Evolutionary conservation across 2,797 vertebrate genomes (phyloP), one percentile per base, ranked within the genome.

Genomic region (Rhinophrynus dorsalis): DNA sequence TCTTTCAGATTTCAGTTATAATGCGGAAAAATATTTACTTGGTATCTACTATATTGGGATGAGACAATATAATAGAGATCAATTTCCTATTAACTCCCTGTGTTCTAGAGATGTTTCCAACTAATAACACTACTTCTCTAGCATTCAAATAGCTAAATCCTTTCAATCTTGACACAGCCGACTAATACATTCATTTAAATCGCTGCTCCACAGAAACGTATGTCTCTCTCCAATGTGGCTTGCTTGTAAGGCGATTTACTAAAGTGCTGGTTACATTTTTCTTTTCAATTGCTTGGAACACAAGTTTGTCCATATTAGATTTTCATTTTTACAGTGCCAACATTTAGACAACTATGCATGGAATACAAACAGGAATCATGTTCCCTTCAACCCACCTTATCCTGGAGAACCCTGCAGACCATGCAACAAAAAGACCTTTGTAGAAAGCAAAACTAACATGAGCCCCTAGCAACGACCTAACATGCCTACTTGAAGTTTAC

Each of bases 391-490:
- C 82, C 90, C 88, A 83, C 79, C 83, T 70, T 77, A 87, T 89
- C 92, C 92, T 84, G 76, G 90, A 87, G 87, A 94, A 88, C 85
- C 92, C 84, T 87, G 81, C 78, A 85, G 86, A 87, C 91, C 91
- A 67, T 82, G 63, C 84, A 92, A 95, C 90, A 96, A 93, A 90
- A 85, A 83, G 76, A 68, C 68, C 87, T 93, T 88, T 94, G 90
- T 93, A 79, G 84, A 81, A 74, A 81, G 72, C 74, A 79, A 83
- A 85, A 84, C 86, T 79, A 74, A 33, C 55, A 48, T 65, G 79
- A 86, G 85, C 75, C 84, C 81, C 83, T 67, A 84, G 80, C 78
- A 86, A 86, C 80, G 81, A 88, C 71, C 78, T 82, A 80, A 76
- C 75, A 79, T 10, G 78, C 69, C 84, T 84, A 88, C 81, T 82